These are phyloP conservation scores for Drosophila longiperda DNA, from an alignment of 2,888 invertebrate genomes.

Conservation along the genomic window DNA sequence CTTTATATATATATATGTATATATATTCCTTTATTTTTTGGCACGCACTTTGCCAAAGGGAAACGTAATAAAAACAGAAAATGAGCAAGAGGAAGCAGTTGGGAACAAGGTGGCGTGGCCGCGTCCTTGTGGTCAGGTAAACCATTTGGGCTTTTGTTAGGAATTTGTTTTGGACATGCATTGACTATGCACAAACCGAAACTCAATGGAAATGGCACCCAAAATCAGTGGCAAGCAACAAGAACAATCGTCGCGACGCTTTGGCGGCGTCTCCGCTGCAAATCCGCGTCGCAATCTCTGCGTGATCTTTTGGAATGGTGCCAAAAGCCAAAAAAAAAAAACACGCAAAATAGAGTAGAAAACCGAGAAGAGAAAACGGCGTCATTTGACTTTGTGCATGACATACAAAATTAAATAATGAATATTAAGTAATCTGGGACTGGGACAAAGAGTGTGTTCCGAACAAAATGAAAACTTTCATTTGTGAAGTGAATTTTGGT, in stretches of 20 bases:
- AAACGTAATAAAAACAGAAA: background rate
- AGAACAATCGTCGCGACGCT: slow-evolving; percentile 48
- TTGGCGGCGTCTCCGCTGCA: slow-evolving; percentile 63
- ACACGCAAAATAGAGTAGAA: slow-evolving; percentile 29
- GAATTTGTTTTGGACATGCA: slow-evolving; percentile 61
- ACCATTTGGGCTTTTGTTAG: slow-evolving; percentile 63
- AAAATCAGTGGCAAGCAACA: background rate
- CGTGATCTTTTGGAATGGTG: slow-evolving; percentile 68
- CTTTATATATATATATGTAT: slow-evolving; percentile 47
- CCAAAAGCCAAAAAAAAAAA: slow-evolving; percentile 34
- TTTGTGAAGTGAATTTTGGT: slow-evolving; percentile 2
- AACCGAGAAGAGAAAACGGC: slow-evolving; percentile 12
- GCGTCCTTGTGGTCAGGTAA: slow-evolving; percentile 69
- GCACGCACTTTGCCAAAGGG: slow-evolving; percentile 62
- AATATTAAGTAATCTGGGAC: slow-evolving; percentile 56
- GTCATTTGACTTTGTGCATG: slow-evolving; percentile 67
- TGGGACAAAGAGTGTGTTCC: slow-evolving; percentile 9
- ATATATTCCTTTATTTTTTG: slow-evolving; percentile 44
- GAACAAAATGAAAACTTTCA: slow-evolving; percentile 13
- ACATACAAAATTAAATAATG: slow-evolving; percentile 66
- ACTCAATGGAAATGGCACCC: slow-evolving; percentile 19
- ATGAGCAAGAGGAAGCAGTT: no score
- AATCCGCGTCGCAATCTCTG: slow-evolving; percentile 62
- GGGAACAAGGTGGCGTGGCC: background rate
- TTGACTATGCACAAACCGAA: slow-evolving; percentile 68